These are phyloP conservation scores for Apteryx owenii DNA, from an alignment of 2,113 vertebrate genomes.

Conservation along the genomic window DNA sequence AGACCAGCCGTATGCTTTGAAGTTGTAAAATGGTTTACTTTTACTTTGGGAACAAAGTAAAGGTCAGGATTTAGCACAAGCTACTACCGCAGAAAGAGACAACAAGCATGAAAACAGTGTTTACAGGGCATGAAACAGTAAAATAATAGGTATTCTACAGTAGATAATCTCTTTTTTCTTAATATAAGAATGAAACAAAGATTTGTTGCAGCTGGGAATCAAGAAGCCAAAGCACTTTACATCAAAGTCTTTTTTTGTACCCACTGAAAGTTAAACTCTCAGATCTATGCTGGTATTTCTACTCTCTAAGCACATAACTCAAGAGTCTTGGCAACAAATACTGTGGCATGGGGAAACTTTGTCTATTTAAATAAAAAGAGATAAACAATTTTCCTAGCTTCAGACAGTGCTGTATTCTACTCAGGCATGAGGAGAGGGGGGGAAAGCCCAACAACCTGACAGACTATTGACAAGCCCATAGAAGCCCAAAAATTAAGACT, in stretches of 20 bases:
- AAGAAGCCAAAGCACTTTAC: constrained; percentile 41
- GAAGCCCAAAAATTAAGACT: background rate
- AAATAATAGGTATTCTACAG: constrained; percentile 50
- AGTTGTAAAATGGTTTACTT: constrained; percentile 36
- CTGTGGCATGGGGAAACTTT: background rate
- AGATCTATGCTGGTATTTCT: constrained; percentile 19
- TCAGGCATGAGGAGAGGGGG: background rate
- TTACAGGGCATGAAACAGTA: constrained; percentile 55
- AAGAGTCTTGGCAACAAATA: constrained; percentile 14
- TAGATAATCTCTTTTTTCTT: constrained; percentile 38
- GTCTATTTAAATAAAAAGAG: background rate
- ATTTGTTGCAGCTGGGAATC: constrained; percentile 49
- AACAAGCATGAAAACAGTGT: constrained; percentile 50
- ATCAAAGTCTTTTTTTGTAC: constrained; percentile 52
- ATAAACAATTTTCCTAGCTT: constrained; percentile 2
- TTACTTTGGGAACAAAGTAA: constrained; percentile 51
- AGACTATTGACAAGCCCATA: background rate
- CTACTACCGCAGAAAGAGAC: background rate
- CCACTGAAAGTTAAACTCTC: constrained; percentile 47
- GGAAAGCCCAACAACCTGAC: background rate
- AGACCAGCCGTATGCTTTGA: constrained; percentile 43
- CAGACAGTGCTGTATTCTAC: background rate
- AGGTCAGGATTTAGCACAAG: constrained; percentile 25
- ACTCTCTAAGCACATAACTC: background rate
- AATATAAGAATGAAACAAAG: constrained; percentile 11